These are phyloP conservation scores for Rhopalosiphum nymphaeae DNA, from an alignment of 2,888 invertebrate genomes.

Conservation along the genomic window DNA sequence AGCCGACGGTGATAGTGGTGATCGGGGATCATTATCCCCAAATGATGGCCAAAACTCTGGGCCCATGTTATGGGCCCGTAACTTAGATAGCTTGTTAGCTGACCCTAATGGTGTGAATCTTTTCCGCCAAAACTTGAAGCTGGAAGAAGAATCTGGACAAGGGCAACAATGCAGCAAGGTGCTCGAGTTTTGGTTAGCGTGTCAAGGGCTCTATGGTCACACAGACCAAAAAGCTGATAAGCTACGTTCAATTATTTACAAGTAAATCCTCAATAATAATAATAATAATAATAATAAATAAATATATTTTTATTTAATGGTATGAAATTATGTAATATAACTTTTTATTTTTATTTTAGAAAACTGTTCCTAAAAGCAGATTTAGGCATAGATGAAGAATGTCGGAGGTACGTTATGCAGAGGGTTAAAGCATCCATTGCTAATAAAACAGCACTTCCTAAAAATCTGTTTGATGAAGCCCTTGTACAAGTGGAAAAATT, in stretches of 20 bases:
- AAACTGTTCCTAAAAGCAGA: conserved; percentile 68
- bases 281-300: not conserved
- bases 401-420: conserved; percentile 71
- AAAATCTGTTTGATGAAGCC: conserved; percentile 87
- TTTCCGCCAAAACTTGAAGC: conserved; percentile 85
- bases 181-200: conserved; percentile 94
- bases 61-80: conserved; percentile 88
- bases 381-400: conserved; percentile 79
- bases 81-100: conserved; percentile 84
- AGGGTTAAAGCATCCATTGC: conserved; percentile 74
- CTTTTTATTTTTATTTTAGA: conserved; percentile 67
- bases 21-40: conserved; percentile 73
- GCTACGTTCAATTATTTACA: conserved; percentile 62
- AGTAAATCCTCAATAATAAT: conserved; percentile 34
- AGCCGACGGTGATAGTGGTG: conserved; percentile 66
- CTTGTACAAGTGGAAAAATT: conserved; percentile 85
- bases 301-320: not conserved
- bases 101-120: conserved; percentile 91
- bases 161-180: conserved; percentile 75
- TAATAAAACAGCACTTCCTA: conserved; percentile 75
- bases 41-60: conserved; percentile 71
- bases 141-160: conserved; percentile 80
- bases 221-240: conserved; percentile 68
- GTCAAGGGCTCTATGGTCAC: conserved; percentile 87
- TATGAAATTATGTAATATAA: conserved; percentile 16